Conservation (phyloP, 2,888 invertebrate genomes). For the Pogonocherus hispidulus region DNA sequence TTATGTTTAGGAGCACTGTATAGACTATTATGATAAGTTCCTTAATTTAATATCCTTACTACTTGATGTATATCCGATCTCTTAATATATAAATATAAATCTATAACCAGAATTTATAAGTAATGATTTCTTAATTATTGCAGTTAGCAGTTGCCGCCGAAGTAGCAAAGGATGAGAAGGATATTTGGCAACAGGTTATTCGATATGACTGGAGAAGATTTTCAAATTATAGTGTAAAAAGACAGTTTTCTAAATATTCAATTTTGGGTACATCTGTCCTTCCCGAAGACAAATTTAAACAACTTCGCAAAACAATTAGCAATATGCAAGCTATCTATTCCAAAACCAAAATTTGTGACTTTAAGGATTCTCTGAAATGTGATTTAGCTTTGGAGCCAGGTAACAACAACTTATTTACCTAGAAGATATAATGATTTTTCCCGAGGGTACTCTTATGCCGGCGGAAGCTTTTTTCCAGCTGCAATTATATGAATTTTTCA, state of each 20-base stretch:
- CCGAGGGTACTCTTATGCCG: too few species aligned
- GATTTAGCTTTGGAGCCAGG: conserved; percentile 82
- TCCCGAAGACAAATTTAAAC: conserved; percentile 76
- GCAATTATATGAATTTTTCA: too few species aligned
- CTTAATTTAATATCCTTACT: too few species aligned
- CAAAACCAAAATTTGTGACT: conserved; percentile 84
- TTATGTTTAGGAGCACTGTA: not conserved
- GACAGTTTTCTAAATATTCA: conserved; percentile 83
- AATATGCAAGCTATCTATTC: conserved; percentile 85
- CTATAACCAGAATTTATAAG: too few species aligned
- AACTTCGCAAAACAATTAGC: conserved; percentile 75
- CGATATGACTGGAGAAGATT: conserved; percentile 77
- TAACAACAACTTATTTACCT: conserved; percentile 59
- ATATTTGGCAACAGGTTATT: conserved; percentile 72
- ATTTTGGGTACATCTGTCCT: conserved; percentile 74
- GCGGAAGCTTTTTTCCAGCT: too few species aligned
- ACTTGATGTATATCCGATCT: not conserved
- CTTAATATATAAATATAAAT: too few species aligned
- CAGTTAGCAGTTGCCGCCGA: conserved; percentile 67
- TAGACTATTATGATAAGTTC: not conserved
- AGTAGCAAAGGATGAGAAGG: conserved; percentile 73
- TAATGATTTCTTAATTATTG: too few species aligned
- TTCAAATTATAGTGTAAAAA: conserved; percentile 76
- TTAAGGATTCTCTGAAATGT: conserved; percentile 74
- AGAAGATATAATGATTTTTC: too few species aligned